Base-by-base conservation (phyloP, 2,888 invertebrate genomes). In the Onthophagus sagittarius region DNA sequence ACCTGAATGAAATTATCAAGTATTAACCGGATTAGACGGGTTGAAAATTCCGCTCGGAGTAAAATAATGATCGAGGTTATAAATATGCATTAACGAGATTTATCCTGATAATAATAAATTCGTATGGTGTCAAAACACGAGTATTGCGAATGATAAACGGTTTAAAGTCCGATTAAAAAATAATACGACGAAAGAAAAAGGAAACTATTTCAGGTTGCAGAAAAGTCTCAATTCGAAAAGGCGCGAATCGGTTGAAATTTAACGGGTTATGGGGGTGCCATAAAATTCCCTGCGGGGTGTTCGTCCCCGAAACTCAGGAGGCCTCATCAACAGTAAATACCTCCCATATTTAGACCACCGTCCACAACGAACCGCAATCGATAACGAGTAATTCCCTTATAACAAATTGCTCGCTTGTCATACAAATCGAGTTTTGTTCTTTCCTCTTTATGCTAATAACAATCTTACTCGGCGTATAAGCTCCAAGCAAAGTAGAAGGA, bases 361-460 rank as follows among this genome's bases (percentile, higher is more conserved):
- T 23, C 23, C 67, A 67, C 32, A 23, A 23, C 23, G 67, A 31
- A 67, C 32, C 67, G 32, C n/a, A 67, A 67, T 67, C 67, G 67
- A 67, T 67, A 67, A 67, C 7, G 23, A 23, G 67, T 67, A 67
- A 67, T 67, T 67, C 67, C 67, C 31, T 32, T 31, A 23, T 67
- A 67, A 67, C 67, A 67, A 67, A 67, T 67, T 15, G 67, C 23
- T n/a, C 67, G 23, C 15, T 67, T 67, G 67, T 67, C 67, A 67
- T 67, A 67, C 67, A 67, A 67, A 67, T 67, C 67, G 67, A 15
- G 32, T 67, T 23, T 67, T 67, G 67, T 67, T 67, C 67, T 67
- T 67, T 31, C 15, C 67, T 15, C 39, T 53, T 23, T 67, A 67
- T 67, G 67, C 67, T 67, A 67, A 67, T 67, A 32, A 32, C 15